Evolutionary conservation across 2,113 vertebrate species (phyloP).

Genomic region (Cnemophilus loriae): DNA sequence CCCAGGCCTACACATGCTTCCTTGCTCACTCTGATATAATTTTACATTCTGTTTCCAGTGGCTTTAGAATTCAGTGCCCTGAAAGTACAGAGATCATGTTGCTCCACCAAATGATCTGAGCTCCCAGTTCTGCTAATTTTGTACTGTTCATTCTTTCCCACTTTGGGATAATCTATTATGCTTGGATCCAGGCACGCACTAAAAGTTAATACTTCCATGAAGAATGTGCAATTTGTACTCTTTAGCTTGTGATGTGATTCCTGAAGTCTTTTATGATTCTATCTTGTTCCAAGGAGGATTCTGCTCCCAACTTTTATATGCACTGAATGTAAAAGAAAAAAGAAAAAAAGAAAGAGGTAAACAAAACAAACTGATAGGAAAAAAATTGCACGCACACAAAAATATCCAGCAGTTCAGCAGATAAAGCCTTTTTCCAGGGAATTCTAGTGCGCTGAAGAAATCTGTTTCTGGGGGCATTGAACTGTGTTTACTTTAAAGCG

Average conservation of each 20-base stretch:
- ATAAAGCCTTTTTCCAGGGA: conserved; percentile 68
- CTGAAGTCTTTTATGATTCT: conserved; percentile 76
- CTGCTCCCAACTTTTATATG: conserved; percentile 68
- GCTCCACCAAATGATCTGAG: conserved; percentile 67
- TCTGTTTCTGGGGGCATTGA: conserved; percentile 60
- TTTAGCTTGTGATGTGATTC: conserved; percentile 75
- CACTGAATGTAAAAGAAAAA: background rate
- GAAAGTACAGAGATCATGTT: conserved; percentile 65
- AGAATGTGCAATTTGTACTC: conserved; percentile 79
- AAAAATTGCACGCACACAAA: conserved; percentile 40
- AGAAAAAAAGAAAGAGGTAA: background rate
- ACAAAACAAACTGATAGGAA: conserved; percentile 58
- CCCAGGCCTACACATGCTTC: conserved; percentile 30
- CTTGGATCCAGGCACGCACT: conserved; percentile 73
- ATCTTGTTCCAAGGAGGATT: conserved; percentile 69
- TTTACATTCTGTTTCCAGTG: conserved; percentile 53
- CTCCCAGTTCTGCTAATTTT: conserved; percentile 77
- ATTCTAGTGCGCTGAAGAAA: conserved; percentile 56
- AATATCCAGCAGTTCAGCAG: conserved; percentile 50
- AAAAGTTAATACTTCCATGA: conserved; percentile 76
- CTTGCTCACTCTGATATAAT: conserved; percentile 56
- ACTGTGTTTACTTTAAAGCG: conserved; percentile 62
- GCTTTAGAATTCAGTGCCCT: conserved; percentile 55
- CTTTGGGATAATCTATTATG: conserved; percentile 77
- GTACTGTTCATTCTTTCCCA: conserved; percentile 76